Conservation (phyloP, 1,140 invertebrate genomes). For the Belonocnema kinseyi region DNA sequence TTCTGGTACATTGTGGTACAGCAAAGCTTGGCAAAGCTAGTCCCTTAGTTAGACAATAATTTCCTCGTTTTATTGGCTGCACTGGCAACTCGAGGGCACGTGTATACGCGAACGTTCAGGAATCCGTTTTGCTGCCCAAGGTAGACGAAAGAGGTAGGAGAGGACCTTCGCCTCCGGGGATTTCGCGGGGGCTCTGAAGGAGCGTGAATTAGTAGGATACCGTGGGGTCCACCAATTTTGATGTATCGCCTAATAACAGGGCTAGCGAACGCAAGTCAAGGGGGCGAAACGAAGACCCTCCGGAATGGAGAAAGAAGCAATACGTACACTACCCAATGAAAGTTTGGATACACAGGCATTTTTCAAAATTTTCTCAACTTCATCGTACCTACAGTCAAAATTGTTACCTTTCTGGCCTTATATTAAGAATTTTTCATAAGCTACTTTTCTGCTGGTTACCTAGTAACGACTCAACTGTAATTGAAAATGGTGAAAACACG, state of each 20-base stretch:
- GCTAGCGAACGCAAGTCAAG: slow-evolving; percentile 48
- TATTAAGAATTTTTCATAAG: no score
- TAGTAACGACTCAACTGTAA: no score
- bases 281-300: slow-evolving; percentile 55
- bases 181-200: slow-evolving; percentile 52
- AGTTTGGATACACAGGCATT: no score
- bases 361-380: no score
- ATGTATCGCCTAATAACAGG: slow-evolving; percentile 72
- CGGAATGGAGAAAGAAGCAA: not conserved
- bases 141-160: not conserved
- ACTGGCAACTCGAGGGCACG: slow-evolving; percentile 24
- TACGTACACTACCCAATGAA: not conserved
- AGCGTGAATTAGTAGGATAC: slow-evolving; percentile 50
- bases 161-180: not conserved
- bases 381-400: no score
- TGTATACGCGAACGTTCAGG: slow-evolving; percentile 27
- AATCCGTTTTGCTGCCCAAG: slow-evolving; percentile 21
- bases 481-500: no score
- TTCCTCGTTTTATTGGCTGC: slow-evolving; percentile 21
- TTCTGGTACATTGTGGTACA: no score
- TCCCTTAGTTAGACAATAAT: slow-evolving; percentile 6
- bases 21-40: not conserved
- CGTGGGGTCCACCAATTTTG: slow-evolving; percentile 69
- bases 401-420: no score
- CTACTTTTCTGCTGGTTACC: no score